A percentile compares a stretch with the other conserved stretches of the same genome.
phyloP scores from a whole-genome alignment of 1,140 invertebrate genomes.

The Chymomyza costata region DNA sequence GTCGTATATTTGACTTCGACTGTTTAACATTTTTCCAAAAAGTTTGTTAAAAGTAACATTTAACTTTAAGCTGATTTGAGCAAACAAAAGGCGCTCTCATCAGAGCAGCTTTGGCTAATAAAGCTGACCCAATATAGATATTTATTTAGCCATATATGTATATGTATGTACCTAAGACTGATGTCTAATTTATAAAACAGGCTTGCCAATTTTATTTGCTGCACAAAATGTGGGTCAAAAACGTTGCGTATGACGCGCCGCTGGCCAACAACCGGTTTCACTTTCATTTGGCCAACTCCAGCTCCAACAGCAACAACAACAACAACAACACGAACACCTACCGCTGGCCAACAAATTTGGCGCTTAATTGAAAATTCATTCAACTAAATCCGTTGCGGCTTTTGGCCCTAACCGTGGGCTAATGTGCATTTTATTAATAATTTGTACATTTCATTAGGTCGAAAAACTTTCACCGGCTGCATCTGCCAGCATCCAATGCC shows the following conservation, averaged over 20 bases:
- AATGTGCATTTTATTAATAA: constrained; percentile 67
- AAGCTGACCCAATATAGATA: constrained; percentile 12
- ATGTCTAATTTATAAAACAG: constrained; percentile 29
- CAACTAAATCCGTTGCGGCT: constrained; percentile 36
- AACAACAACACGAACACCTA: not conserved
- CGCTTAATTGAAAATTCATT: constrained; percentile 68
- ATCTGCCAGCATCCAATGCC: constrained; percentile 20
- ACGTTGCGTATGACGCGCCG: constrained; percentile 56
- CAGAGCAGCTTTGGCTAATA: too few species aligned
- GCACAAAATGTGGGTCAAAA: constrained; percentile 56
- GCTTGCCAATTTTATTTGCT: constrained; percentile 54
- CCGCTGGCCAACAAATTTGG: constrained; percentile 39
- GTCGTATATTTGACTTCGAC: too few species aligned
- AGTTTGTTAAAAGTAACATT: too few species aligned
- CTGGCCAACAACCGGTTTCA: constrained; percentile 46
- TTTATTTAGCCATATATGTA: constrained; percentile 22
- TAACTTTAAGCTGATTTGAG: too few species aligned
- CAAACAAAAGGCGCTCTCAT: too few species aligned
- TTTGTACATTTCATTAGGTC: constrained; percentile 59
- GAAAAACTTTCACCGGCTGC: constrained; percentile 50
- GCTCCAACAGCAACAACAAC: constrained; percentile 3
- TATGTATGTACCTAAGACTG: constrained; percentile 26
- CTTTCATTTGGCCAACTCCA: constrained; percentile 34
- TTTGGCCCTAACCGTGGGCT: constrained; percentile 47
- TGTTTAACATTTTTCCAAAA: too few species aligned